Conservation (phyloP, 2,888 invertebrate species). For the Cynaeus angustus region DNA sequence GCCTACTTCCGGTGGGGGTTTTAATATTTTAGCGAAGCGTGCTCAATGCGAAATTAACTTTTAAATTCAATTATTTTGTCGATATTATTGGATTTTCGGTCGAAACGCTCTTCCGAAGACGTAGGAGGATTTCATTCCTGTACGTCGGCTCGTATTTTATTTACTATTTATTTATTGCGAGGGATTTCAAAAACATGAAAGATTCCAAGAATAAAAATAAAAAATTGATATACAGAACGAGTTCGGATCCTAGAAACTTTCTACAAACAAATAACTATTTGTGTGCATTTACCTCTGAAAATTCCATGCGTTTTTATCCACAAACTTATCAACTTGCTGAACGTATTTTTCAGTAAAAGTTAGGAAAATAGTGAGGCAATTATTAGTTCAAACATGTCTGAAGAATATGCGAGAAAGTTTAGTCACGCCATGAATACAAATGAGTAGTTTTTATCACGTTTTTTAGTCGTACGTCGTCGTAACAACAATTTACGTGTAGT, state of each 20-base stretch:
- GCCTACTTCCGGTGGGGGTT: constrained; percentile 28
- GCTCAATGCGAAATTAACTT: constrained; percentile 42
- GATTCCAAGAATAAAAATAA: too few species aligned
- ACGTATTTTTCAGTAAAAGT: constrained; percentile 15
- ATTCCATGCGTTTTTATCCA: too few species aligned
- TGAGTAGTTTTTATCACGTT: constrained; percentile 24
- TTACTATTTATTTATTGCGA: too few species aligned
- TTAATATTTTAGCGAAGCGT: constrained; percentile 41
- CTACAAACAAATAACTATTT: too few species aligned
- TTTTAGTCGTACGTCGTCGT: neutral
- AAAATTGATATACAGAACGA: too few species aligned
- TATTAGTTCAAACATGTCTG: constrained; percentile 42
- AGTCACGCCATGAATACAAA: constrained; percentile 48
- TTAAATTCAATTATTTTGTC: constrained; percentile 42
- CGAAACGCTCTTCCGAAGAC: neutral
- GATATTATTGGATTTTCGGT: constrained; percentile 12
- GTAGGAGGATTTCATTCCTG: neutral
- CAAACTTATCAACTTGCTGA: neutral
- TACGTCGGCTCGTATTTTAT: neutral
- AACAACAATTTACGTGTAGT: too few species aligned
- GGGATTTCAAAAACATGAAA: too few species aligned
- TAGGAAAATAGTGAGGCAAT: constrained; percentile 35
- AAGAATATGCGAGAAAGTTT: constrained; percentile 35
- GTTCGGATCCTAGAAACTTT: too few species aligned
- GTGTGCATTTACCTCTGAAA: too few species aligned